phyloP scores from a whole-genome alignment of 23 tunicate genomes.

The Aplidium turbinatum region DNA sequence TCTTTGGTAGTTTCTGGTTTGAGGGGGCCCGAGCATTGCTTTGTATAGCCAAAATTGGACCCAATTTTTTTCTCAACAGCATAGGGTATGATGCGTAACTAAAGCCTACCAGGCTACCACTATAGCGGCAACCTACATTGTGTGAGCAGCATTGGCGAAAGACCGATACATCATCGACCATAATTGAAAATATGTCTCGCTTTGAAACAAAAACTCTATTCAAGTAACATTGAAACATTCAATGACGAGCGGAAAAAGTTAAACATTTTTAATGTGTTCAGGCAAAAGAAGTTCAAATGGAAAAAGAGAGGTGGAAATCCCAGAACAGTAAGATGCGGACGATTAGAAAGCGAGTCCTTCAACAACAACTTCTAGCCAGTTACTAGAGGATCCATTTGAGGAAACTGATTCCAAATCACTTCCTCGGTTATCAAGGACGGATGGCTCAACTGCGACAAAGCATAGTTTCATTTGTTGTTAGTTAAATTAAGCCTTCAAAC shows the following conservation, averaged over 20 bases:
- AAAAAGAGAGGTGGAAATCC: constrained; percentile 68
- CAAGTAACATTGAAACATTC: not conserved
- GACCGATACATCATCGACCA: not conserved
- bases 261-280: constrained; percentile 16
- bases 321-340: constrained; percentile 51
- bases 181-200: not conserved
- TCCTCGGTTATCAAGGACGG: too few species aligned
- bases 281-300: constrained; percentile 64
- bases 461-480: too few species aligned
- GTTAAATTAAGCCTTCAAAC: too few species aligned
- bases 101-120: not conserved
- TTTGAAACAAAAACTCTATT: not conserved
- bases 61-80: too few species aligned
- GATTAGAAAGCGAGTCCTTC: constrained; percentile 50
- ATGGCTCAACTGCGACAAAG: too few species aligned
- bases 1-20: too few species aligned
- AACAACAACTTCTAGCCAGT: constrained; percentile 59
- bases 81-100: too few species aligned
- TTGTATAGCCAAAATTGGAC: too few species aligned
- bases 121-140: not conserved
- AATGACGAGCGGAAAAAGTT: not conserved
- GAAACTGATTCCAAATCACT: too few species aligned
- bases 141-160: not conserved
- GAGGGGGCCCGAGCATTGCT: too few species aligned
- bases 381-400: too few species aligned